Base-by-base conservation (phyloP, 2,888 invertebrate species). In the Hydrotaea diabolus region DNA sequence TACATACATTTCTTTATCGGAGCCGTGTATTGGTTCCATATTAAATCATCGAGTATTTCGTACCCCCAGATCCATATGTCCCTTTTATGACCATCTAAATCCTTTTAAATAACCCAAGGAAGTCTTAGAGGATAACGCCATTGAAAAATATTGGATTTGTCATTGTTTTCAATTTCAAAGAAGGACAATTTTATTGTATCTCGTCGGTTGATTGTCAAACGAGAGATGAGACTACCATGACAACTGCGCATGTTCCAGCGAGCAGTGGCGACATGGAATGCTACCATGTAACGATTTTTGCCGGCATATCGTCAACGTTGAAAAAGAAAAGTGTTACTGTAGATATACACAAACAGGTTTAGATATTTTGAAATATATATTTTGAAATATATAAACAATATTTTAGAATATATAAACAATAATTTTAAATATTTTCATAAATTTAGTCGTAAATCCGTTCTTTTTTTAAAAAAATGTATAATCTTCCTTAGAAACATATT, bases 201-300 rank as follows among this genome's bases (percentile, higher is more conserved):
- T 72, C 73, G 69, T 73, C 43, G 62, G 13, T 62, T 36, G 31
- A 80, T 64, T 78, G 55, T 69, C 15, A 15, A 26, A 31, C 21
- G 36, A 55, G 64, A 76, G 36, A 31, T 26, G 49, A 31, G 31
- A 31, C 49, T 4, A n/a, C 4, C 13, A 11, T 43, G 39, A 39
- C 23, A 74, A 76, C 39, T 84, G 84, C 84, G 84, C 84, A 84
- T 84, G 84, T 73, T n/a, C n/a, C n/a, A n/a, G 78, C 57, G 55
- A 66, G 57, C 7, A 2, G 15, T 39, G 4, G 57, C 55, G 2
- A 75, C 71, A 77, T 73, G 55, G 21, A 77, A 39, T 8, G 76
- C n/a, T 43, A 66, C 77, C 78, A 23, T 81, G 59, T 81, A 76
- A 81, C 81, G 76, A 75, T 73, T 81, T 23, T 62, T 59, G 76